Base-by-base conservation (phyloP, 2,888 invertebrate genomes). In the Labia minor region DNA sequence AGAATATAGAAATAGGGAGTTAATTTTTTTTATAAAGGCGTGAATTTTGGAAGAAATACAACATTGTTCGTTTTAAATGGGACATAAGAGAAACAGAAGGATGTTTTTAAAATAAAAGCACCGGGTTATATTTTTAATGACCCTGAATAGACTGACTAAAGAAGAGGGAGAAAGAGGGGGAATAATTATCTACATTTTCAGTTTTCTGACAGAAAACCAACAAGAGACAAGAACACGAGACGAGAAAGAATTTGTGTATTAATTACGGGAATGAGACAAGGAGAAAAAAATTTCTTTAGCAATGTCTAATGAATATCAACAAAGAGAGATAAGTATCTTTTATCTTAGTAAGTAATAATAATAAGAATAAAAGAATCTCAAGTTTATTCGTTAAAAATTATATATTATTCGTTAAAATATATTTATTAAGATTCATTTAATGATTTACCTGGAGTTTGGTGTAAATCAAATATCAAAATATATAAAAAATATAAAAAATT, bases 21-120 rank as follows among this genome's bases (percentile, higher is more conserved):
- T 49, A 14, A 49, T 49, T 49, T 49, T n/a, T 49, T 49, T 49
- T 49, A 49, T 49, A 49, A 49, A 49, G 49, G 49, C 49, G 49
- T 49, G 49, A 49, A 49, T 49, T 49, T 49, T 49, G 49, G 49
- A 49, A 10, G 49, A 49, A 49, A n/a, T 49, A 49, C 49, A 49
- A 49, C 49, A 49, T 49, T 49, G 49, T 49, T 49, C 49, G 49
- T 49, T 49, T 49, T 49, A 49, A 49, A 49, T 49, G 49, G 49
- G 49, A 49, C 49, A 49, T 49, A 49, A 49, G 49, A 49, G n/a
- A 49, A 49, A 49, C n/a, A 49, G 49, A 49, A 49, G 49, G 49
- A 49, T 49, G 49, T 49, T 49, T 49, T 49, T 49, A 49, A 49
- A 49, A 49, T 49, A 49, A 49, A 49, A 49, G 16, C 49, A n/a